Evolutionary conservation across 1,140 invertebrate genomes (phyloP).

Genomic region (Pygmarrhopalites habei): DNA sequence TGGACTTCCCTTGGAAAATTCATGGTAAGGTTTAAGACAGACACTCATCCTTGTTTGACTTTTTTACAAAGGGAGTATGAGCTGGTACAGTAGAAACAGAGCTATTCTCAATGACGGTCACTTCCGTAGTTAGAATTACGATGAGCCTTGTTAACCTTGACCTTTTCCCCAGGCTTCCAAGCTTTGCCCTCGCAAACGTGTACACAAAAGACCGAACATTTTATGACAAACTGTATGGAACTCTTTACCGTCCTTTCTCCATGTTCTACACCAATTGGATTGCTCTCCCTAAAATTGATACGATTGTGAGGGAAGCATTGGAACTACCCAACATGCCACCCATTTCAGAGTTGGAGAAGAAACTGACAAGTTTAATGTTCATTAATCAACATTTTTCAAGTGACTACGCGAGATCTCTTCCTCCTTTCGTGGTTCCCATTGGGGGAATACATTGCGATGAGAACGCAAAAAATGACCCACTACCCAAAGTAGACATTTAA

Average conservation of each 20-base stretch:
- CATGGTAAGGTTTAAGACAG: too few relatives aligned
- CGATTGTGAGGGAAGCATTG: slow-evolving; percentile 5
- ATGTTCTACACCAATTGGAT: not conserved
- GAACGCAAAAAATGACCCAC: not conserved
- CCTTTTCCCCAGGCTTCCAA: too few relatives aligned
- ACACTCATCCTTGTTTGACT: too few relatives aligned
- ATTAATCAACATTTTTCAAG: slow-evolving; percentile 26
- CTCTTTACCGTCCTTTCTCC: not conserved
- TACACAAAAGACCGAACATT: not conserved
- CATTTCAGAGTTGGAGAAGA: slow-evolving; percentile 9
- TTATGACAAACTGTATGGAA: not conserved
- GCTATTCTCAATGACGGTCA: too few relatives aligned
- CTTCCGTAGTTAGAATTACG: too few relatives aligned
- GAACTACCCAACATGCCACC: slow-evolving; percentile 7
- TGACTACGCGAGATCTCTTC: slow-evolving; percentile 26
- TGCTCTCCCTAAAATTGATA: slow-evolving; percentile 11
- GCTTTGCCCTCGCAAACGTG: not conserved
- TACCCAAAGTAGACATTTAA: slow-evolving; percentile 1
- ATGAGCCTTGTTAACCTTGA: too few relatives aligned
- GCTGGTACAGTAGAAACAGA: too few relatives aligned
- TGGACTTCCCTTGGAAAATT: not conserved
- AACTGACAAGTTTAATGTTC: slow-evolving; percentile 16
- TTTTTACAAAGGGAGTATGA: too few relatives aligned
- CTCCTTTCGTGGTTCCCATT: slow-evolving; percentile 23
- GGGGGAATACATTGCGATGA: slow-evolving; percentile 24